These are phyloP conservation scores for Solenodon paradoxus DNA, from an alignment of 2,113 vertebrate genomes.

Conservation along the genomic window DNA sequence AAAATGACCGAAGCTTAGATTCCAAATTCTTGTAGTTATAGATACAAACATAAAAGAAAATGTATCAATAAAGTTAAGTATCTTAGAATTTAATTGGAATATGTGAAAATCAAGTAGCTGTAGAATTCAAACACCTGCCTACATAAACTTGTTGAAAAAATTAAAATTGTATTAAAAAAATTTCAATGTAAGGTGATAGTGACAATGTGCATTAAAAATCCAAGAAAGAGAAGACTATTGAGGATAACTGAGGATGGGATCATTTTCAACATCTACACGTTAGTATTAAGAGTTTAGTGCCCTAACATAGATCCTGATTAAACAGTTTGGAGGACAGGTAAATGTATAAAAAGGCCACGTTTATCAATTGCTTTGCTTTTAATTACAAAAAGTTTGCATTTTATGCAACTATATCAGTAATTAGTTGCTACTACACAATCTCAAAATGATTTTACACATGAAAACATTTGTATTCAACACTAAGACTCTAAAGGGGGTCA, in stretches of 20 bases:
- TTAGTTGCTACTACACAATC: background rate
- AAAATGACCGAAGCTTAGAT: background rate
- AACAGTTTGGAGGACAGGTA: background rate
- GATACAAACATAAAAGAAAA: background rate
- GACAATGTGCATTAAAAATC: background rate
- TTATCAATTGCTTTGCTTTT: conserved; percentile 19
- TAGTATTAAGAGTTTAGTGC: background rate
- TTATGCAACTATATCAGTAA: background rate
- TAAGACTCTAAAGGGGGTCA: background rate
- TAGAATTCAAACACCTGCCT: conserved; percentile 6
- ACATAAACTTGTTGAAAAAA: conserved; percentile 19
- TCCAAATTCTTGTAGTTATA: background rate
- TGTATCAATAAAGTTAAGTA: background rate
- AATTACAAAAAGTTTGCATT: background rate
- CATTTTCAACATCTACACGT: background rate
- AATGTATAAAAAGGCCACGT: background rate
- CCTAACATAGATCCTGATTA: background rate
- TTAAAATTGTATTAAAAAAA: background rate
- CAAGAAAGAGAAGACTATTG: background rate
- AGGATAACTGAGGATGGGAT: background rate
- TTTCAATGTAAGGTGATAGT: background rate
- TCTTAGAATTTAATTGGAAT: background rate
- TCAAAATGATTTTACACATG: background rate
- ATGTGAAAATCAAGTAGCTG: conserved; percentile 26
- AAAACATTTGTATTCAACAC: background rate